Base-by-base conservation (phyloP, 2,888 invertebrate genomes). In the Andricus curvator region DNA sequence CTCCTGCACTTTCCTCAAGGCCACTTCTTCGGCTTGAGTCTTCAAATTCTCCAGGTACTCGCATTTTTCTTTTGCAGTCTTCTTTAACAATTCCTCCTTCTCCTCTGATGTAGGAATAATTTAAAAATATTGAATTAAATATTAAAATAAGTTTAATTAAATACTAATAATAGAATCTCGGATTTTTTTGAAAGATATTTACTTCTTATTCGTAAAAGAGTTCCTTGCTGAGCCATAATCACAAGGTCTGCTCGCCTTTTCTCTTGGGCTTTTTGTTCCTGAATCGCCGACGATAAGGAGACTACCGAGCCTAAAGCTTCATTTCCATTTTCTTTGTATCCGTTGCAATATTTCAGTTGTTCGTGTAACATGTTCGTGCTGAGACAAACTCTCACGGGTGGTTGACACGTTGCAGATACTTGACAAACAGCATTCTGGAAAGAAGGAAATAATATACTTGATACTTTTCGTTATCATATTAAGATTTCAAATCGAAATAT, bases 391-490 rank as follows among this genome's bases (percentile, higher is more conserved):
- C 93, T 93, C 3, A 95, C 93, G 1, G 93, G 92, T 0, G 95
- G 95, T 85, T 94, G 94, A 83, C 93, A 93, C 0, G 93, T 93
- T 2, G 94, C 93, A 86, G 94, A 94, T 0, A 95, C 89, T 4
- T 93, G 88, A 2, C 94, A 94, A 70, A 95, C 86, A 0, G 94
- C 94, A 87, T 95, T 95, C 94, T 95, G 86, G 20, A 86, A 84
- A 79, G 65, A 33, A 33, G 48, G 9, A 20, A 15, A 70, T 15
- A n/a, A 78, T 37, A 13, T 64, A 51, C 44, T 17, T 77, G 74
- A 44, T n/a, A 11, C 2, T 29, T 29, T 29, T 29, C 3, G 33
- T 5, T 8, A 33, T 4, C 33, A 3, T 33, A 33, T 33, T 33
- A 8, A 33, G 6, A 33, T 33, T 6, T 33, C 33, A 33, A 33